Percentiles rank a stretch among this genome's conserved stretches.
phyloP scores from a whole-genome alignment of 2,113 vertebrate genomes.

The Dicrurus megarhynchus region DNA sequence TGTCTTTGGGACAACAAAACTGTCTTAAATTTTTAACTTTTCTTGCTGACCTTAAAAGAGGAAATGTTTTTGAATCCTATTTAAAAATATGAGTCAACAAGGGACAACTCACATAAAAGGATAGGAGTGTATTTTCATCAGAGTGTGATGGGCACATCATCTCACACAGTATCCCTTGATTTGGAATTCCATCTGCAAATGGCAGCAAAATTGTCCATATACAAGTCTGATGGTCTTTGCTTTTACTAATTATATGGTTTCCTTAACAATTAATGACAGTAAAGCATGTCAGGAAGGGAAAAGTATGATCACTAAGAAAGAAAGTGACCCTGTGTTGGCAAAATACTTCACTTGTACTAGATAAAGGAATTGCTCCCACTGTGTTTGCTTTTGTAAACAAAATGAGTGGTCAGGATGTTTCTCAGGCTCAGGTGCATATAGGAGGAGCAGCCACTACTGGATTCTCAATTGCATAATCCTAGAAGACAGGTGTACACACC shows the following conservation, averaged over 20 bases:
- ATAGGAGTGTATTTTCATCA: neutral
- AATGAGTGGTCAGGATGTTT: neutral
- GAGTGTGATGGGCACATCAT: neutral
- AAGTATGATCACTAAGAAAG: neutral
- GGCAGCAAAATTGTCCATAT: neutral
- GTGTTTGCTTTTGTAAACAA: neutral
- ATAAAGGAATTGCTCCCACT: neutral
- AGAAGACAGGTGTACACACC: neutral
- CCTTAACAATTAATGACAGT: neutral
- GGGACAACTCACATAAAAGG: neutral
- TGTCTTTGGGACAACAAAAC: neutral
- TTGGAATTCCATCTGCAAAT: neutral
- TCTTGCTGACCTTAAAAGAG: neutral
- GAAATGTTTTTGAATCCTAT: neutral
- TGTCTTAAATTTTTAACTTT: neutral
- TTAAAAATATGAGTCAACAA: conserved; percentile 26
- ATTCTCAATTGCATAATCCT: neutral
- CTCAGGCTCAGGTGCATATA: neutral
- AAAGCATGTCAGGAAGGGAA: neutral
- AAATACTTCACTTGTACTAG: neutral
- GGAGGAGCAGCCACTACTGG: neutral
- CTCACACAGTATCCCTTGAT: neutral
- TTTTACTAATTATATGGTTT: neutral
- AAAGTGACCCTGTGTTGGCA: neutral
- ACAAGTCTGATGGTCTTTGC: neutral